Conservation (phyloP, 2,888 invertebrate genomes). For the Cheilosia scutellata region DNA sequence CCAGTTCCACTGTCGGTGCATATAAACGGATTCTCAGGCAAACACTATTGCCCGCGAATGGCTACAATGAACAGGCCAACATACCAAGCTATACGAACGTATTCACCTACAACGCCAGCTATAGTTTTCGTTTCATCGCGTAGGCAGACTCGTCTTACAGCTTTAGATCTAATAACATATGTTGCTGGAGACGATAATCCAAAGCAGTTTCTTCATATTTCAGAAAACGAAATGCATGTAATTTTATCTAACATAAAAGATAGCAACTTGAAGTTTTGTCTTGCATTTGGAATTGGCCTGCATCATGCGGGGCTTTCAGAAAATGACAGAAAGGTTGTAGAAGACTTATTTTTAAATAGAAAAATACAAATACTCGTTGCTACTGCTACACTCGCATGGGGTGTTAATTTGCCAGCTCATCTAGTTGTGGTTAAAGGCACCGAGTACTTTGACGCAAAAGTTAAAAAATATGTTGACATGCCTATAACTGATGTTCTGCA, state of each 20-base stretch:
- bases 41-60: constrained; percentile 99
- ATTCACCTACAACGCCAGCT: constrained; percentile 95
- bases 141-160: constrained; percentile 97
- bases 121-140: constrained; percentile 98
- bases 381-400: constrained; percentile 99
- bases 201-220: constrained; percentile 96
- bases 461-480: constrained; percentile 98
- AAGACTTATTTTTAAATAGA: constrained; percentile 96
- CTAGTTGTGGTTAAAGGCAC: constrained; percentile 99
- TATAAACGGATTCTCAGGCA: constrained; percentile 97
- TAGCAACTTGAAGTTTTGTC: constrained; percentile 94
- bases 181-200: constrained; percentile 96
- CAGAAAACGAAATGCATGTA: constrained; percentile 93
- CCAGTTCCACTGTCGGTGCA: constrained; percentile 97
- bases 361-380: constrained; percentile 98
- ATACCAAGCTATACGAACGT: constrained; percentile 96
- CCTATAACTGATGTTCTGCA: constrained; percentile 99
- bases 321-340: constrained; percentile 94
- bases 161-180: constrained; percentile 96
- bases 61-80: constrained; percentile 99
- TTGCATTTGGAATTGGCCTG: constrained; percentile 98
- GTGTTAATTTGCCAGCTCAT: constrained; percentile 99
- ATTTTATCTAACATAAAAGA: constrained; percentile 91
- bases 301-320: constrained; percentile 99
- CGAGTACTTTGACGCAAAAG: constrained; percentile 99